Evolutionary conservation across 2,113 vertebrate species (phyloP).

Genomic region (Hirundichthys speculiger): DNA sequence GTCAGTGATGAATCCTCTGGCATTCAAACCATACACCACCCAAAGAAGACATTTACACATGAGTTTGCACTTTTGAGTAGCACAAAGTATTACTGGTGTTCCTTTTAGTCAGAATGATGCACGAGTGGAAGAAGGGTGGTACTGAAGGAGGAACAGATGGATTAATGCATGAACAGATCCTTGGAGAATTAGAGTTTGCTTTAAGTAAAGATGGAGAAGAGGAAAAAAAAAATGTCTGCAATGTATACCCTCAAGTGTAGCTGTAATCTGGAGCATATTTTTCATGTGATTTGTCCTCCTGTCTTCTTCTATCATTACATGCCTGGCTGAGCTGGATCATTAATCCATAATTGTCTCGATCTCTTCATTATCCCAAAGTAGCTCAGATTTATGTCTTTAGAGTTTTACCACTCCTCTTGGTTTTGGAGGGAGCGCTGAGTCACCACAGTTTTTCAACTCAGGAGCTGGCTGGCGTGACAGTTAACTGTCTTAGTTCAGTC

Average conservation of each 20-base stretch:
- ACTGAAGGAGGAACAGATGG: constrained; percentile 33
- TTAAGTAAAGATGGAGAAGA: constrained; percentile 17
- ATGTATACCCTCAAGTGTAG: constrained; percentile 4
- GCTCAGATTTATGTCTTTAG: constrained; percentile 48
- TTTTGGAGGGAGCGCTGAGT: constrained; percentile 59
- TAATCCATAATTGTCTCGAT: constrained; percentile 60
- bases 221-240: neutral
- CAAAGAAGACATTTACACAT: constrained; percentile 22
- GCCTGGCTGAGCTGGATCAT: constrained; percentile 38
- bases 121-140: constrained; percentile 20
- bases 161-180: constrained; percentile 40
- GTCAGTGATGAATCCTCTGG: constrained; percentile 16
- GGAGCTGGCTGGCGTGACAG: constrained; percentile 6
- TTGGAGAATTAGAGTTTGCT: constrained; percentile 34
- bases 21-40: constrained; percentile 8
- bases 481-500: constrained; percentile 26
- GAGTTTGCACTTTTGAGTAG: constrained; percentile 15
- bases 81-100: constrained; percentile 8
- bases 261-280: constrained; percentile 11
- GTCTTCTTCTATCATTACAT: constrained; percentile 23
- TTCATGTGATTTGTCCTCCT: constrained; percentile 35
- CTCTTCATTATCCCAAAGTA: constrained; percentile 54
- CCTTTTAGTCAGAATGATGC: constrained; percentile 32
- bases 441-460: constrained; percentile 22
- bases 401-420: constrained; percentile 38